Base-by-base conservation (phyloP, 92 coral and sea anemone genomes). In the Paragorgia papillata region DNA sequence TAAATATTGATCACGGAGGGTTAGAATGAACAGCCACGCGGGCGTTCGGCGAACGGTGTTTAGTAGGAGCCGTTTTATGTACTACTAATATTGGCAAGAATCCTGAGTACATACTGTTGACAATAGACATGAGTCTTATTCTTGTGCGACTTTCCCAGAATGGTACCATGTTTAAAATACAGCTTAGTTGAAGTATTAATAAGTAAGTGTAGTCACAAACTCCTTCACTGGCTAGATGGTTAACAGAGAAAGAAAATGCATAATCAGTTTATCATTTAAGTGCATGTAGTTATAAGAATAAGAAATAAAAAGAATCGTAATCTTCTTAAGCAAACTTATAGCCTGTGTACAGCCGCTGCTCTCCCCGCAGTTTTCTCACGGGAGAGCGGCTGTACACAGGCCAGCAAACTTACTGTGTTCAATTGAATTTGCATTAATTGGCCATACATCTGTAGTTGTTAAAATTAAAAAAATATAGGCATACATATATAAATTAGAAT, bases 111-210 rank as follows among this genome's bases (percentile, higher is more conserved):
- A 24, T 85, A 85, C 89, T 82, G 29, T 55, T 86, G 49, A 82
- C 79, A 14, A 95, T 90, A 44, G 91, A 83, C 83, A 91, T 85
- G 31, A 95, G 89, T 20, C 99, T 75, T 20, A 95, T 85, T 33
- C 74, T 82, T n/a, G 97, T 87, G 31, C 87, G 89, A 53, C 46
- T 83, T 62, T 95, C 97, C 99, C 99, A 95, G 83, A 91, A 95
- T 34, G 96, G 96, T 24, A 95, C 99, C 99, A 95, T 95, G 75
- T 91, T 92, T 8, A 95, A 88, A 64, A 95, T 86, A 66, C 99
- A 95, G 32, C 98, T 94, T 55, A 94, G 63, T 61, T 94, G 98
- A 2, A 94, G 92, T 21, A 85, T 88, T 26, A 95, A 86, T 21
- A 95, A 86, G 70, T 86, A 95, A 18, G 99, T 95, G 83, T 76